Evolutionary conservation across 2,797 vertebrate species (phyloP).

Genomic region (Microctenopoma stevenorrisi): DNA sequence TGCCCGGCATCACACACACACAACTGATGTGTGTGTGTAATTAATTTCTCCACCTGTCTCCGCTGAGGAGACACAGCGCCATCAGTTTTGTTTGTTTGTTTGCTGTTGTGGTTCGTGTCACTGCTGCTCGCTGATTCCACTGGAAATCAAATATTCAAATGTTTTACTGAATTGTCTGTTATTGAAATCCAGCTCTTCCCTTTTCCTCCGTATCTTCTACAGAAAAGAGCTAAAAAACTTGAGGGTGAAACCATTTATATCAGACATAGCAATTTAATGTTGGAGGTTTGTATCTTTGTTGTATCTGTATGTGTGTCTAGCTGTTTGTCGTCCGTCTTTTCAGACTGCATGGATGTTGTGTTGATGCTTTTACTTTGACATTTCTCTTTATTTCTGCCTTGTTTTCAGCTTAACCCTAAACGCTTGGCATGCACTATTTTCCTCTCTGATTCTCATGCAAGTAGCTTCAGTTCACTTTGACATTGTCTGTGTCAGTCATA

Average conservation of each 20-base stretch:
- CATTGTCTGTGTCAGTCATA: constrained; percentile 20
- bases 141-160: constrained; percentile 38
- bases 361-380: constrained; percentile 41
- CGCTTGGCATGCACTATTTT: constrained; percentile 84
- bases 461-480: constrained; percentile 70
- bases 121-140: constrained; percentile 22
- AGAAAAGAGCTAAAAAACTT: constrained; percentile 99
- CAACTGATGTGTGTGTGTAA: not conserved
- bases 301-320: constrained; percentile 23
- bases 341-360: constrained; percentile 56
- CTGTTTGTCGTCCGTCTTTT: constrained; percentile 43
- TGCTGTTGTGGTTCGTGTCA: constrained; percentile 28
- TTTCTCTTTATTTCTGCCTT: constrained; percentile 40
- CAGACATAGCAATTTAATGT: constrained; percentile 99
- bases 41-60: not conserved
- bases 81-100: constrained; percentile 6
- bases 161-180: constrained; percentile 35
- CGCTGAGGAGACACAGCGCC: constrained; percentile 12
- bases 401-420: constrained; percentile 77
- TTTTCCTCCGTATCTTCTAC: constrained; percentile 80
- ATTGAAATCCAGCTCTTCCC: constrained; percentile 75
- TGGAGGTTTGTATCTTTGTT: constrained; percentile 98
- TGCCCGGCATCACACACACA: constrained; percentile 10
- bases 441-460: constrained; percentile 83
- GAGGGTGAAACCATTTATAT: constrained; percentile 99